A percentile compares a stretch with the other conserved stretches of the same genome.
Evolutionary conservation across 2,888 invertebrate species (phyloP).

Genomic region (Sialis lutaria): DNA sequence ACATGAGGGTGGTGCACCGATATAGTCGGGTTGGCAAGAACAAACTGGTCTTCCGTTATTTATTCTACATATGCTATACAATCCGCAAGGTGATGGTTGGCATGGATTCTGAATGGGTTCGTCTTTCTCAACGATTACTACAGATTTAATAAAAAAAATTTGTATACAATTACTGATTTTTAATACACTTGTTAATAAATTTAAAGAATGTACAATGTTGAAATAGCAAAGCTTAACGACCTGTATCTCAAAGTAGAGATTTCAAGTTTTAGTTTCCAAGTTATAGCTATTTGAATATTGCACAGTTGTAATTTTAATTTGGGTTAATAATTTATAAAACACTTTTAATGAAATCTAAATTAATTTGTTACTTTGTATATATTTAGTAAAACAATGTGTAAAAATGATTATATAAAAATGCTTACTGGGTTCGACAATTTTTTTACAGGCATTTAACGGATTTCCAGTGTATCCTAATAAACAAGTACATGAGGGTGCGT

Average conservation of each 20-base stretch:
- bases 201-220: neutral
- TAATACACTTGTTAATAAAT: slow-evolving; percentile 7
- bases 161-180: neutral
- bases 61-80: slow-evolving; percentile 56
- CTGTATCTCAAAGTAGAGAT: no score
- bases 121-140: slow-evolving; percentile 14
- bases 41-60: slow-evolving; percentile 57
- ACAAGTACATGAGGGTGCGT: slow-evolving; percentile 62
- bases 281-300: neutral
- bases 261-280: neutral
- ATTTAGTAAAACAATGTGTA: slow-evolving; percentile 4
- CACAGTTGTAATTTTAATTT: neutral
- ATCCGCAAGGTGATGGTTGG: slow-evolving; percentile 60
- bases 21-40: slow-evolving; percentile 52
- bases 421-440: slow-evolving; percentile 20
- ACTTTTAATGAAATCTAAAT: no score
- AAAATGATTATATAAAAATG: slow-evolving; percentile 1
- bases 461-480: slow-evolving; percentile 54
- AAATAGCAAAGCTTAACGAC: no score
- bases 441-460: slow-evolving; percentile 43
- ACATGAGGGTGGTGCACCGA: slow-evolving; percentile 60
- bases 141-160: no score
- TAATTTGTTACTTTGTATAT: slow-evolving; percentile 2
- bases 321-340: no score
- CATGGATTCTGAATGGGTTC: slow-evolving; percentile 45